Percentiles rank a stretch among this genome's conserved stretches.
Conservation (phyloP, 2,888 invertebrate genomes). For the Neocrepidodera transversa region DNA sequence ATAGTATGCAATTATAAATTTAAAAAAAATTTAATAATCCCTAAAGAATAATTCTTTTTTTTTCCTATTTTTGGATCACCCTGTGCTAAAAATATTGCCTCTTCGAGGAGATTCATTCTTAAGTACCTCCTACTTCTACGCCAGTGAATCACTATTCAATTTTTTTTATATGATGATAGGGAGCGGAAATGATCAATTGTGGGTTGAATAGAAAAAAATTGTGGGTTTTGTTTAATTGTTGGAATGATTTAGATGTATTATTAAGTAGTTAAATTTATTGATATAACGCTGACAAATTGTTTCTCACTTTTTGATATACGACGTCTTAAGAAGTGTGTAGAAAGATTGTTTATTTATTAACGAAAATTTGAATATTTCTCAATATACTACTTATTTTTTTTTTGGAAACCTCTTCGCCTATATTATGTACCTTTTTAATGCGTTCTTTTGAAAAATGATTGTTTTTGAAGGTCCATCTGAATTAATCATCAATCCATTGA, state of each 20-base stretch:
- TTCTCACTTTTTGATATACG: background rate
- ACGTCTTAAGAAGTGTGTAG: too few relatives aligned
- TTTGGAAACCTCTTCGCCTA: background rate
- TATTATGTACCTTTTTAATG: constrained; percentile 30
- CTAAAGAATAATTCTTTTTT: too few relatives aligned
- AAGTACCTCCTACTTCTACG: background rate
- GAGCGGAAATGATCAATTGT: constrained; percentile 24
- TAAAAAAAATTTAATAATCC: too few relatives aligned
- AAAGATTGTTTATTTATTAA: too few relatives aligned
- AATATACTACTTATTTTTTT: background rate
- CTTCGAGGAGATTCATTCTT: background rate
- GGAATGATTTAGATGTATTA: background rate
- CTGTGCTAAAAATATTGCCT: background rate
- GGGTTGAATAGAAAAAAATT: constrained; percentile 12
- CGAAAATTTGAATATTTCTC: too few relatives aligned
- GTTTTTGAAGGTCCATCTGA: constrained; percentile 24
- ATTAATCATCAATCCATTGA: constrained; percentile 54
- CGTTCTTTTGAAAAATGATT: constrained; percentile 40
- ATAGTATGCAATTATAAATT: too few relatives aligned
- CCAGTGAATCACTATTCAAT: background rate
- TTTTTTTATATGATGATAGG: background rate
- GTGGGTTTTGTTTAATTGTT: background rate
- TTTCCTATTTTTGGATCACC: too few relatives aligned
- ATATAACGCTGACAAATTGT: constrained; percentile 2
- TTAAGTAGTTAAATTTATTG: background rate